phyloP scores from a whole-genome alignment of 2,888 invertebrate species.

The Pemphredon lugubris region DNA sequence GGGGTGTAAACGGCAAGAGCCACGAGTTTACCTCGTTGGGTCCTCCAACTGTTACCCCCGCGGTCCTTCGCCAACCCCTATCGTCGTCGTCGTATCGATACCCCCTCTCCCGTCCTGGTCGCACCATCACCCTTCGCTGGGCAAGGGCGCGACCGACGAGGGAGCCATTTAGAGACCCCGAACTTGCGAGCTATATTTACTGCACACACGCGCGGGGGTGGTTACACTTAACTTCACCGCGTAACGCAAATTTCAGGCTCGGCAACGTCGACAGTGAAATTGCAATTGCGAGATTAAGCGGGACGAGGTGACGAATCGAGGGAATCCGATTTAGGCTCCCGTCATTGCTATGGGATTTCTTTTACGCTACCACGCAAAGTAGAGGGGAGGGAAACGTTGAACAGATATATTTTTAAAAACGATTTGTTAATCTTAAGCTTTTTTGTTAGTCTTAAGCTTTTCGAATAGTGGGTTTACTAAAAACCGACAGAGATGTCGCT shows the following conservation, averaged over 20 bases:
- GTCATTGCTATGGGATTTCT: too few relatives aligned
- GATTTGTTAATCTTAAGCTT: too few relatives aligned
- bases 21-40: slow-evolving; percentile 27
- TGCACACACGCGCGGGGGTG: slow-evolving; percentile 22
- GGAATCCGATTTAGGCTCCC: too few relatives aligned
- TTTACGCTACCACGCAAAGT: too few relatives aligned
- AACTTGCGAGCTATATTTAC: slow-evolving; percentile 17
- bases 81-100: slow-evolving; percentile 46
- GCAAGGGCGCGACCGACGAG: slow-evolving; percentile 31
- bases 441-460: too few relatives aligned
- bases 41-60: slow-evolving; percentile 45
- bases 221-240: slow-evolving; percentile 19
- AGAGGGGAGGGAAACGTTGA: too few relatives aligned
- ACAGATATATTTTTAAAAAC: too few relatives aligned
- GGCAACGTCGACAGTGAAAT: not conserved
- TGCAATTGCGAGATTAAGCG: too few relatives aligned
- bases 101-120: slow-evolving; percentile 15
- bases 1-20: slow-evolving; percentile 55
- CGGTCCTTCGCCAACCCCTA: slow-evolving; percentile 24
- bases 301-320: too few relatives aligned
- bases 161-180: slow-evolving; percentile 25
- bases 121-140: slow-evolving; percentile 35
- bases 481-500: too few relatives aligned
- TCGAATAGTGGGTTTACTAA: too few relatives aligned
- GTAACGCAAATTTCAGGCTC: slow-evolving; percentile 17